Percentiles rank a stretch among this genome's conserved stretches.
Conservation (phyloP, 2,797 vertebrate species). For the Buceros bicornis region DNA sequence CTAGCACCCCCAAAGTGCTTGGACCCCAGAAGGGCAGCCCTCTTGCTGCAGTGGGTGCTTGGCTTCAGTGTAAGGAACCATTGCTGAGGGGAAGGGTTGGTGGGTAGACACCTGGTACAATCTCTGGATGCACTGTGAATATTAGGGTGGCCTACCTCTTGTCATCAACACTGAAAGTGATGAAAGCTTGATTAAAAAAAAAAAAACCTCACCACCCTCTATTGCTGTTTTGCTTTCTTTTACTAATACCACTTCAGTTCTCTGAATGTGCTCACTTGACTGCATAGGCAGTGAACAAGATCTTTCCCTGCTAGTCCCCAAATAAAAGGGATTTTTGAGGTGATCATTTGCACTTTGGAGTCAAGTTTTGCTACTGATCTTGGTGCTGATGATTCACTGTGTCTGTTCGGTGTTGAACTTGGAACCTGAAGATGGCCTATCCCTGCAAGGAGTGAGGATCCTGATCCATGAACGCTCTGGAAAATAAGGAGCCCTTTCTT, state of each 20-base stretch:
- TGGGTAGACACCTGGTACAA: neutral
- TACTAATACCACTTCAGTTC: constrained; percentile 18
- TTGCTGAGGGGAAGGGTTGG: neutral
- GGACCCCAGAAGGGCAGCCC: neutral
- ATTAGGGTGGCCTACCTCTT: constrained; percentile 39
- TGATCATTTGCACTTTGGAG: neutral
- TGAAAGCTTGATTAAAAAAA: constrained; percentile 50
- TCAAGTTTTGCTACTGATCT: constrained; percentile 5
- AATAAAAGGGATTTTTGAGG: constrained; percentile 46
- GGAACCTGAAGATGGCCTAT: constrained; percentile 66
- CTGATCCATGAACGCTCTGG: neutral
- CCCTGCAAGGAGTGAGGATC: constrained; percentile 20
- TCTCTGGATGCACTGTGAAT: neutral
- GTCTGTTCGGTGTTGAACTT: constrained; percentile 1
- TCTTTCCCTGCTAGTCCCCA: neutral
- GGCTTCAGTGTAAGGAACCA: neutral
- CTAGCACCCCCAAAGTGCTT: neutral
- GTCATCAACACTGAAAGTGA: constrained; percentile 33
- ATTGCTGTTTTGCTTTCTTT: constrained; percentile 61
- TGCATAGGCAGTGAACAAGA: constrained; percentile 20
- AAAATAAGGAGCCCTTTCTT: constrained; percentile 20
- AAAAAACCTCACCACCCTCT: constrained; percentile 13
- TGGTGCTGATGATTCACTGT: neutral
- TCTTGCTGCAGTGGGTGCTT: neutral
- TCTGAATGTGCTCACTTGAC: constrained; percentile 17